Evolutionary conservation across 2,888 invertebrate species (phyloP).

Genomic region (Callyntrura guangdongensis): DNA sequence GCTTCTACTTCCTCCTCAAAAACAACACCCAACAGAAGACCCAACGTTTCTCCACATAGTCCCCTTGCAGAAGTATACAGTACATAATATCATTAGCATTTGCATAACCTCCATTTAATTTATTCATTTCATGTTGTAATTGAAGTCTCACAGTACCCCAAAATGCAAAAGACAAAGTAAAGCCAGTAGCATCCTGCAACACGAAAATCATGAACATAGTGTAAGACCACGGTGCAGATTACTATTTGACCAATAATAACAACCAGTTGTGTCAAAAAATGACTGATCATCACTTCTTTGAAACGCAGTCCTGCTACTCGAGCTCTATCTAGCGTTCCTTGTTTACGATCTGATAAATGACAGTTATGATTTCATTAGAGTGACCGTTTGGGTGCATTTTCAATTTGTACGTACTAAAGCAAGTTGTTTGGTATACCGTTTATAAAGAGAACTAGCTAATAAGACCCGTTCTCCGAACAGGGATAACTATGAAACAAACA

Average conservation of each 20-base stretch:
- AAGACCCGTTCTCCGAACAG: no score
- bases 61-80: conserved; percentile 1
- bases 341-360: conserved; percentile 65
- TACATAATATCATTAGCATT: neutral
- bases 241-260: conserved; percentile 60
- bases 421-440: no score
- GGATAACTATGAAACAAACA: no score
- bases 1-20: conserved; percentile 57
- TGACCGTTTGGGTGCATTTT: no score
- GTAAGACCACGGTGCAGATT: conserved; percentile 40
- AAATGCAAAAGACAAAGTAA: conserved; percentile 45
- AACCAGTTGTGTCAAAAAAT: conserved; percentile 58
- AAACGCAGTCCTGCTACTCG: conserved; percentile 63
- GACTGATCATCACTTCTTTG: conserved; percentile 65
- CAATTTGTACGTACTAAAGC: no score
- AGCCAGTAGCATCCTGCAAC: conserved; percentile 44
- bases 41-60: conserved; percentile 47
- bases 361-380: no score
- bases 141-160: conserved; percentile 29
- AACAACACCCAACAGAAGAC: conserved; percentile 56
- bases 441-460: no score
- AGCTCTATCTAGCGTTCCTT: conserved; percentile 69
- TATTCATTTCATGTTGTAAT: no score
- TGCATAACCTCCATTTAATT: no score
- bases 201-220: conserved; percentile 35